Conservation (phyloP, 2,888 invertebrate species). For the Acleris cristana region DNA sequence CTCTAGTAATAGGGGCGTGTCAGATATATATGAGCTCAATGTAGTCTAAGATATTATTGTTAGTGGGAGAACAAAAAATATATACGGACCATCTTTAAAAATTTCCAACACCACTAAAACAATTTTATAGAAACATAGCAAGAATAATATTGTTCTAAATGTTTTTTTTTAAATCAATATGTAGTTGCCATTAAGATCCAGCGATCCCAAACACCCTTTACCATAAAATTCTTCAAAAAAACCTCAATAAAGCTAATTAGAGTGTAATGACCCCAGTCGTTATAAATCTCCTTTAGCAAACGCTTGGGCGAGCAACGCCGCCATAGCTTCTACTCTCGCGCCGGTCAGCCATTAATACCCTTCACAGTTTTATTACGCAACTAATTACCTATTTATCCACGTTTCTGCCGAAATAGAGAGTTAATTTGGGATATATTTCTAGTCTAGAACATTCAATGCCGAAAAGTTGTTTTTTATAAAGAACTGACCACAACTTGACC, state of each 20-base stretch:
- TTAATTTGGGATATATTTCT: conserved; percentile 18
- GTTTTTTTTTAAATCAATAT: too few relatives aligned
- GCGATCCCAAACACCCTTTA: too few relatives aligned
- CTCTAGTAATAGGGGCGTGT: too few relatives aligned
- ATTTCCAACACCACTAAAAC: too few relatives aligned
- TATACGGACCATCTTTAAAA: too few relatives aligned
- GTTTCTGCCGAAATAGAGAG: conserved; percentile 43
- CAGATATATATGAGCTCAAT: too few relatives aligned
- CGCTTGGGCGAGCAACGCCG: conserved; percentile 28
- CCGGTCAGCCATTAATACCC: conserved; percentile 53
- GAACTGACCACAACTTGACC: too few relatives aligned
- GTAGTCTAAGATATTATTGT: too few relatives aligned
- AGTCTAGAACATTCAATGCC: background rate
- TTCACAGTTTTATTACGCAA: conserved; percentile 60
- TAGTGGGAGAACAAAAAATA: too few relatives aligned
- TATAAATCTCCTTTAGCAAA: conserved; percentile 59
- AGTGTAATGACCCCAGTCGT: conserved; percentile 63
- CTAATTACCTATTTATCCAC: conserved; percentile 66
- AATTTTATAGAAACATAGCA: too few relatives aligned
- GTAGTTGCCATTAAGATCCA: too few relatives aligned
- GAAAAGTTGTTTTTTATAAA: background rate
- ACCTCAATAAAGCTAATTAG: conserved; percentile 67
- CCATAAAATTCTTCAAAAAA: conserved; percentile 26
- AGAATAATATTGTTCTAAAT: too few relatives aligned
- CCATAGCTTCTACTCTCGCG: conserved; percentile 30